Evolutionary conservation across 2,888 invertebrate species (phyloP).

Genomic region (Blastobasis lacticolella): DNA sequence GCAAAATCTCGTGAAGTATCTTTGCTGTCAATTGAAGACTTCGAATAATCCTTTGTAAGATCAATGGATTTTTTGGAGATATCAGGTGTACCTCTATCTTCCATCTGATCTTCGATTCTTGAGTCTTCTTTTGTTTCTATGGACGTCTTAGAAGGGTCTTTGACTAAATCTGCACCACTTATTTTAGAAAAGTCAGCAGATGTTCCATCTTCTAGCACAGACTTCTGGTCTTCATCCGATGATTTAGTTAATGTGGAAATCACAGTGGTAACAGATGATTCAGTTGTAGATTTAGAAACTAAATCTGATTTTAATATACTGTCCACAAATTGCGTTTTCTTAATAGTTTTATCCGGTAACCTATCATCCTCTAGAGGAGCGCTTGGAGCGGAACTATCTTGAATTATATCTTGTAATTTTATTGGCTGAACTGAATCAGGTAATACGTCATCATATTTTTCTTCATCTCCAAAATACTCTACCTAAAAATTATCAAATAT

Average conservation of each 20-base stretch:
- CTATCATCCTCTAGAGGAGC: conserved; percentile 35
- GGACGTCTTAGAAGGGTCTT: conserved; percentile 61
- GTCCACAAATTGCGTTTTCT: conserved; percentile 48
- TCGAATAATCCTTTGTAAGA: conserved; percentile 64
- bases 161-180: conserved; percentile 59
- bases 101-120: conserved; percentile 46
- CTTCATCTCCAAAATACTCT: conserved; percentile 55
- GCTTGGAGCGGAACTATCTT: conserved; percentile 23
- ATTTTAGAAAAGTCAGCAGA: conserved; percentile 66
- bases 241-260: conserved; percentile 63
- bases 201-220: conserved; percentile 60
- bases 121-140: conserved; percentile 57
- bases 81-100: conserved; percentile 60
- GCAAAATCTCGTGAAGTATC: conserved; percentile 68
- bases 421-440: conserved; percentile 21
- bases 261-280: conserved; percentile 64
- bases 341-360: conserved; percentile 29
- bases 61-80: conserved; percentile 66
- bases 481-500: conserved; percentile 27
- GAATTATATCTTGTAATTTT: conserved; percentile 22
- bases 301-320: conserved; percentile 46
- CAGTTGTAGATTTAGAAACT: conserved; percentile 65
- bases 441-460: conserved; percentile 34
- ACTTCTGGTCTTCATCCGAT: conserved; percentile 63
- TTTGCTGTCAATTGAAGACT: conserved; percentile 67